phyloP scores from a whole-genome alignment of 1,140 invertebrate species.

The Ceratosolen fusciceps region DNA sequence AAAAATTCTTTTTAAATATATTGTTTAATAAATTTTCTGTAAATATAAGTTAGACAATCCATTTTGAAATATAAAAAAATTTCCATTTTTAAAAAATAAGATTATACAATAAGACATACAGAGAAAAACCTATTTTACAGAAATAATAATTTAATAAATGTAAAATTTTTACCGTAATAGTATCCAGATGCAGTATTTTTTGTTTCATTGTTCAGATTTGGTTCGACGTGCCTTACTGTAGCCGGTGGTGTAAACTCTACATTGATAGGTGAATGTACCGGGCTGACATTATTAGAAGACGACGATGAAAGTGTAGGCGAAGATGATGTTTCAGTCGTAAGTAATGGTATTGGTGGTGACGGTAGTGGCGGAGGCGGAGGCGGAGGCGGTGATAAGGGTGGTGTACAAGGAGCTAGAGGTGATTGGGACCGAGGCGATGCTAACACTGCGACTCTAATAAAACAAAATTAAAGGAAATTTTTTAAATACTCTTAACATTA shows the following conservation, averaged over 20 bases:
- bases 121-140: too few relatives aligned
- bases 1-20: not conserved
- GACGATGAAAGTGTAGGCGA: slow-evolving; percentile 38
- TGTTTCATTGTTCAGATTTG: slow-evolving; percentile 29
- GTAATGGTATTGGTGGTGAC: slow-evolving; percentile 50
- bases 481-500: too few relatives aligned
- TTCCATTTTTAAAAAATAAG: too few relatives aligned
- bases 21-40: too few relatives aligned
- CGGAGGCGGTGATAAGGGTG: slow-evolving; percentile 55
- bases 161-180: too few relatives aligned
- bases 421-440: slow-evolving; percentile 50
- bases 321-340: slow-evolving; percentile 29
- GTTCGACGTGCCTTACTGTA: slow-evolving; percentile 49
- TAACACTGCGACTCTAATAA: not conserved
- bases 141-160: too few relatives aligned
- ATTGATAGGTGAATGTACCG: slow-evolving; percentile 52
- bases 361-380: slow-evolving; percentile 60
- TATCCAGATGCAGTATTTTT: too few relatives aligned
- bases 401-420: slow-evolving; percentile 57
- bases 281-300: slow-evolving; percentile 52
- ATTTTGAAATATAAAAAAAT: too few relatives aligned
- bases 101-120: too few relatives aligned
- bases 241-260: slow-evolving; percentile 48
- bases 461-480: slow-evolving; percentile 1
- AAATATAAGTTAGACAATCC: too few relatives aligned